These are phyloP conservation scores for Chascanopsetta lugubris DNA, from an alignment of 2,113 vertebrate species.

Conservation along the genomic window DNA sequence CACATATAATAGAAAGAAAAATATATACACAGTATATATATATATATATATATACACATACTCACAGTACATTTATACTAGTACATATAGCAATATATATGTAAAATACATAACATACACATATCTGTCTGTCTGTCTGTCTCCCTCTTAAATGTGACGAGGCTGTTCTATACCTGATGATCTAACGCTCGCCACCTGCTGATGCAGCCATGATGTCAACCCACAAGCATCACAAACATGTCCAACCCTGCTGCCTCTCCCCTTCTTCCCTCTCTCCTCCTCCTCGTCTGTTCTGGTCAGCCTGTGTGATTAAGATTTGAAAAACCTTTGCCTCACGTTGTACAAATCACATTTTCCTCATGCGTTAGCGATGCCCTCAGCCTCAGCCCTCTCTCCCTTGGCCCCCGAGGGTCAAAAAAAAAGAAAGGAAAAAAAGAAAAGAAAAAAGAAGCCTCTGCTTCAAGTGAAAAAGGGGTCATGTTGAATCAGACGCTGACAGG, in stretches of 20 bases:
- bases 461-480: slow-evolving; percentile 76
- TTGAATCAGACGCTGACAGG: slow-evolving; percentile 84
- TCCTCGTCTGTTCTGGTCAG: slow-evolving; percentile 4
- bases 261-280: slow-evolving; percentile 27
- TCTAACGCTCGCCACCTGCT: slow-evolving; percentile 61
- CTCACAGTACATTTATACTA: too few relatives aligned
- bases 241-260: slow-evolving; percentile 64
- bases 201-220: slow-evolving; percentile 72
- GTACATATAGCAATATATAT: too few relatives aligned
- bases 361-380: slow-evolving; percentile 45
- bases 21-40: neutral
- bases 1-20: too few relatives aligned
- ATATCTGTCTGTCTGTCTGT: too few relatives aligned
- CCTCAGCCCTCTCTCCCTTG: slow-evolving; percentile 68
- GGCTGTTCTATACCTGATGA: slow-evolving; percentile 58
- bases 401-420: slow-evolving; percentile 79
- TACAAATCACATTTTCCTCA: slow-evolving; percentile 35
- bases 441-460: slow-evolving; percentile 64
- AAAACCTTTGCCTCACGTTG: neutral
- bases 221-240: slow-evolving; percentile 68
- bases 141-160: slow-evolving; percentile 37
- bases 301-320: neutral
- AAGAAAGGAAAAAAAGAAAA: slow-evolving; percentile 69
- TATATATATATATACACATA: too few relatives aligned
- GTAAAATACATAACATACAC: too few relatives aligned